Percentiles rank a stretch among this genome's conserved stretches.
These are phyloP conservation scores for Gavialis gangeticus DNA, from an alignment of 2,113 vertebrate species.

Conservation along the genomic window DNA sequence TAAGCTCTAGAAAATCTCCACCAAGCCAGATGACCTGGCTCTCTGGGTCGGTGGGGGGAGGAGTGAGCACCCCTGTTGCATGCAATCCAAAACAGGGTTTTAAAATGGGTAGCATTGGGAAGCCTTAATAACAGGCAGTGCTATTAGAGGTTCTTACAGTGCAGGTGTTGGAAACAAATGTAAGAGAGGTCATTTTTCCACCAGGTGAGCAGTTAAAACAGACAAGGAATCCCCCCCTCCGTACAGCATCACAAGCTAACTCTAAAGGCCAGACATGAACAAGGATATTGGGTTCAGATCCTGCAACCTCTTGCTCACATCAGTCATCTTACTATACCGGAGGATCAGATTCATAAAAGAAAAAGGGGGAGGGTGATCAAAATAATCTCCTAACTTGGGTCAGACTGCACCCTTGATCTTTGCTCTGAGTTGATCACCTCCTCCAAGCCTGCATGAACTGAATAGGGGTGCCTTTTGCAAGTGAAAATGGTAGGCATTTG, in stretches of 20 bases:
- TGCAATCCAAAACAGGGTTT: not conserved
- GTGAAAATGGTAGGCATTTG: not conserved
- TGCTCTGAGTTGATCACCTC: not conserved
- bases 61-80: not conserved
- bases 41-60: no score
- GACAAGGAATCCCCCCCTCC: not conserved
- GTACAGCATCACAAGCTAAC: not conserved
- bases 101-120: not conserved
- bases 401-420: not conserved
- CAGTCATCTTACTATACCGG: not conserved
- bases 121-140: accelerated
- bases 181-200: not conserved
- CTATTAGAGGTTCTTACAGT: not conserved
- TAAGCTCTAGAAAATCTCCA: not conserved
- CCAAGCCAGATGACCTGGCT: not conserved
- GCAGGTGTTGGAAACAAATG: not conserved
- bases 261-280: not conserved
- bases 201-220: not conserved
- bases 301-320: not conserved
- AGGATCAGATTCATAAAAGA: not conserved
- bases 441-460: not conserved
- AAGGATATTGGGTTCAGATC: not conserved
- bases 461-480: not conserved
- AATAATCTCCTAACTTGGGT: not conserved
- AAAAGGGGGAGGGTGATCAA: no score